A percentile compares a stretch with the other conserved stretches of the same genome.
phyloP scores from a whole-genome alignment of 2,113 vertebrate genomes.

The Probosciger aterrimus region DNA sequence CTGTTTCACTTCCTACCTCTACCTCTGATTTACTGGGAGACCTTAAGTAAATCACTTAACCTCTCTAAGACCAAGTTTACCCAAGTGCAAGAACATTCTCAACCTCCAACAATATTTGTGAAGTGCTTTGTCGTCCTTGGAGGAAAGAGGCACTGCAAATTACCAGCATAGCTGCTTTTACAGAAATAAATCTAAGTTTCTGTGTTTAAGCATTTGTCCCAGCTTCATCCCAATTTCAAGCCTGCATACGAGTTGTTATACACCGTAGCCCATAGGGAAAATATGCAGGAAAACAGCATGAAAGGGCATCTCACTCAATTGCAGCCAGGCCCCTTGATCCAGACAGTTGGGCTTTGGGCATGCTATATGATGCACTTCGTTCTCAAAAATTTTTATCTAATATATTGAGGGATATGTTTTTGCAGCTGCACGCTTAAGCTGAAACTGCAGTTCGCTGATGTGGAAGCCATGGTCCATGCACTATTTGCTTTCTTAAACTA shows the following conservation, averaged over 20 bases:
- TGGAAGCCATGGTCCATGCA: neutral
- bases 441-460: neutral
- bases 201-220: neutral
- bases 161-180: neutral
- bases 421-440: neutral
- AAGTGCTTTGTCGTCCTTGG: neutral
- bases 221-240: neutral
- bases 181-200: neutral
- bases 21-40: slow-evolving; percentile 46
- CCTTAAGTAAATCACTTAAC: slow-evolving; percentile 49
- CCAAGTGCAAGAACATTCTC: neutral
- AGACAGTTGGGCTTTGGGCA: neutral
- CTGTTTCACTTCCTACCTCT: slow-evolving; percentile 50
- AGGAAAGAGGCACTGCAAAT: slow-evolving; percentile 19
- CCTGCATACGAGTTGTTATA: neutral
- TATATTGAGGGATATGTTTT: neutral
- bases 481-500: neutral
- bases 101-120: neutral
- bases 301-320: neutral
- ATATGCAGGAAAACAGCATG: neutral
- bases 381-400: neutral
- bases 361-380: neutral
- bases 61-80: slow-evolving; percentile 27
- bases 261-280: neutral
- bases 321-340: neutral